Conservation (phyloP, 2,113 vertebrate species). For the Hippocampus abdominalis region DNA sequence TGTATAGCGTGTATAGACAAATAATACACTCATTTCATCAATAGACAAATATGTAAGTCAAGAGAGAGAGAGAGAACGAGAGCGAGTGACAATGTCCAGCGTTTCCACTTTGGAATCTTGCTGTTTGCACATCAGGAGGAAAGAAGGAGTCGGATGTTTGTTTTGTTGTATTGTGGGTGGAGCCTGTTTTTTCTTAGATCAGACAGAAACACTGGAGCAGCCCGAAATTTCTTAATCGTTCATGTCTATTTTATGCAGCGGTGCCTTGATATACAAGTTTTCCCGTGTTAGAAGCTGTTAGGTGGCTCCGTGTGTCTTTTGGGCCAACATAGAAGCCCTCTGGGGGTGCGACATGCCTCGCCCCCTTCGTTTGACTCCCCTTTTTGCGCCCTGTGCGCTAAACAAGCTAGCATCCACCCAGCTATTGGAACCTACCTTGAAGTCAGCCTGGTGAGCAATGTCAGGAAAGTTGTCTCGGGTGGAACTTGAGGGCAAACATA, state of each 20-base stretch:
- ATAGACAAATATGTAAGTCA: neutral
- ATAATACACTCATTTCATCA: conserved; percentile 43
- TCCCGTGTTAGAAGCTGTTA: too few relatives aligned
- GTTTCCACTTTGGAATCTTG: conserved; percentile 85
- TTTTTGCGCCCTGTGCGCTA: too few relatives aligned
- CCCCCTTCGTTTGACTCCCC: too few relatives aligned
- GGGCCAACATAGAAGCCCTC: too few relatives aligned
- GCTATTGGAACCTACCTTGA: too few relatives aligned
- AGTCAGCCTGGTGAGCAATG: too few relatives aligned
- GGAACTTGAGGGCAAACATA: neutral
- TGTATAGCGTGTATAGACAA: conserved; percentile 57
- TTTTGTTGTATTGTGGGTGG: neutral
- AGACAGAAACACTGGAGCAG: conserved; percentile 55
- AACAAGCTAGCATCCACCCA: too few relatives aligned
- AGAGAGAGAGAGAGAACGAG: conserved; percentile 13
- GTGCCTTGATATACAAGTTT: neutral
- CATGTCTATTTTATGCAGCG: neutral
- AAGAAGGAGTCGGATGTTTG: conserved; percentile 56
- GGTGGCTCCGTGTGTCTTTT: too few relatives aligned
- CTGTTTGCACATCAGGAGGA: conserved; percentile 97
- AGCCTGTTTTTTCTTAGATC: conserved; percentile 14
- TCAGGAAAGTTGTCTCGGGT: too few relatives aligned
- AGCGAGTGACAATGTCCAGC: conserved; percentile 80
- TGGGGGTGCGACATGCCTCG: too few relatives aligned
- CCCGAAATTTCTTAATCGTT: neutral